phyloP scores from a whole-genome alignment of 2,888 invertebrate genomes.

The Spodoptera exigua region DNA sequence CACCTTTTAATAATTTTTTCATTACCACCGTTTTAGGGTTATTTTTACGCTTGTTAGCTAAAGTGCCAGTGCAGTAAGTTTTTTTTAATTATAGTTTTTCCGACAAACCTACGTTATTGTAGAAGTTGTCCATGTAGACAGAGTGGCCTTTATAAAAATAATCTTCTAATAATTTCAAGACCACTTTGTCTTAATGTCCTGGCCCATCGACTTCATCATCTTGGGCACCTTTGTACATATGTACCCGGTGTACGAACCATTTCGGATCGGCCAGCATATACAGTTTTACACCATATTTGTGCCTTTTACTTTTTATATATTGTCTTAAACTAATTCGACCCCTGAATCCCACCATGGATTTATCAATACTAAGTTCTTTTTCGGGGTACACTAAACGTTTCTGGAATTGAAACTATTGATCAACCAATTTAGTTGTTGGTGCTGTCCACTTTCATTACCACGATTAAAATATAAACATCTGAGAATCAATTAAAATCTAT shows the following conservation, averaged over 20 bases:
- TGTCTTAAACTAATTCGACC: constrained; percentile 8
- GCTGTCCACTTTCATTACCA: background rate
- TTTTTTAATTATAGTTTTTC: background rate
- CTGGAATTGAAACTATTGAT: constrained; percentile 14
- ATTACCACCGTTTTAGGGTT: background rate
- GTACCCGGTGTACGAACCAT: constrained; percentile 2
- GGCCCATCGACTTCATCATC: background rate
- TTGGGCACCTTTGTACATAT: background rate
- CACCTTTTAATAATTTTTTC: constrained; percentile 9
- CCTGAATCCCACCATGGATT: too few species aligned
- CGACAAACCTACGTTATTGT: constrained; percentile 10
- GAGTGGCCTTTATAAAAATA: constrained; percentile 12
- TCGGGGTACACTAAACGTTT: constrained; percentile 10
- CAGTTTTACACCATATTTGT: too few species aligned
- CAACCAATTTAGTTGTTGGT: background rate
- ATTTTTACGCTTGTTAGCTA: background rate
- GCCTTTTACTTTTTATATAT: constrained; percentile 6
- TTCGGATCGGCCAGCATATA: constrained; percentile 16
- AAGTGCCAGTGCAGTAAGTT: constrained; percentile 7
- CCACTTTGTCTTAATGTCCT: background rate
- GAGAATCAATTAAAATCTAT: constrained; percentile 21
- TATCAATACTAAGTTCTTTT: constrained; percentile 4
- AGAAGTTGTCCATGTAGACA: constrained; percentile 21
- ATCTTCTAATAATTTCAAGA: constrained; percentile 1
- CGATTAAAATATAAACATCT: constrained; percentile 13